A percentile compares a stretch with the other conserved stretches of the same genome.
phyloP scores from a whole-genome alignment of 35 echinoderm and acorn worm species.

The Acanthaster planci region DNA sequence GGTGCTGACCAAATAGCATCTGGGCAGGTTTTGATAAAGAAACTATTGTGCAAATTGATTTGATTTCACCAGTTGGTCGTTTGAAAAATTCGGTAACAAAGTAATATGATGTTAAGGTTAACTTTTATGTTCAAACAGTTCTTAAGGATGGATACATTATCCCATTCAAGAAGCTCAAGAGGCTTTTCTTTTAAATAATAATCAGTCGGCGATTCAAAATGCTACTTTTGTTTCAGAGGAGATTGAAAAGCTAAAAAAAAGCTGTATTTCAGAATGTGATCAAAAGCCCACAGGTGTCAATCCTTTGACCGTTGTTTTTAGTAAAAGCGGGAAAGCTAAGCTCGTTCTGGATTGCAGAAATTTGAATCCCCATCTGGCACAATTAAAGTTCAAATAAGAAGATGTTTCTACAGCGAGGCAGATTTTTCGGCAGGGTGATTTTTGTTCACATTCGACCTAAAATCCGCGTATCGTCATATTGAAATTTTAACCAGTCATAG shows the following conservation, averaged over 20 bases:
- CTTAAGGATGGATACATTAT: slow-evolving; percentile 30
- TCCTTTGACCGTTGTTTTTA: no score
- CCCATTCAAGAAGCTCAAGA: slow-evolving; percentile 1
- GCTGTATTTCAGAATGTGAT: no score
- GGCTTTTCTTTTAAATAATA: background rate
- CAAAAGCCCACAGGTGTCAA: no score
- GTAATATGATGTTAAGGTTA: background rate
- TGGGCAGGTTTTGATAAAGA: no score
- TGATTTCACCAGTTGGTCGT: background rate
- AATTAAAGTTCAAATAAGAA: slow-evolving; percentile 40
- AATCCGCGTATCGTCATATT: slow-evolving; percentile 44
- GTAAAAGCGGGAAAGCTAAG: background rate
- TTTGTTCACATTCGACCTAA: slow-evolving; percentile 45
- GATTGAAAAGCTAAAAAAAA: slow-evolving; percentile 25
- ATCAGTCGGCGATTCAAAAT: slow-evolving; percentile 19
- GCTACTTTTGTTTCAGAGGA: slow-evolving; percentile 20
- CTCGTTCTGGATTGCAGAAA: slow-evolving; percentile 35
- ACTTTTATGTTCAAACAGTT: background rate
- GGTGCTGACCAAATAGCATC: background rate
- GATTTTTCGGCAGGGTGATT: no score
- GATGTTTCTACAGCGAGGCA: background rate
- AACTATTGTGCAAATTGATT: no score
- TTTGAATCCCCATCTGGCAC: slow-evolving; percentile 29
- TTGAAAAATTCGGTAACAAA: background rate
- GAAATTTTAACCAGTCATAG: slow-evolving; percentile 21